phyloP scores from a whole-genome alignment of 2,113 vertebrate genomes.

The Holacanthus passer region DNA sequence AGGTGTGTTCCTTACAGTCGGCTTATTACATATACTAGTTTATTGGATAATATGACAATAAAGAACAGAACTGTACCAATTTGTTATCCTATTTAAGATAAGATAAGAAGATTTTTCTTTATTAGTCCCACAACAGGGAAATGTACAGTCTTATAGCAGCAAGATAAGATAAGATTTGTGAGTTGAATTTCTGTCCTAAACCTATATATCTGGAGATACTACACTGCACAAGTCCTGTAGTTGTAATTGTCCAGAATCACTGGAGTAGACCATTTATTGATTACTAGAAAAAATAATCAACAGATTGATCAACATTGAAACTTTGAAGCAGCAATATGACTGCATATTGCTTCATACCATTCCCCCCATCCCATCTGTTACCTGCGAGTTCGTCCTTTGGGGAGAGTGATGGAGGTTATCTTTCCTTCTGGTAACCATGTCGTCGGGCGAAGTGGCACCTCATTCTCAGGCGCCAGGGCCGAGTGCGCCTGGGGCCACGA shows the following conservation, averaged over 20 bases:
- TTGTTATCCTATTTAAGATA: neutral
- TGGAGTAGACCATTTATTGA: neutral
- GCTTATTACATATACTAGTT: neutral
- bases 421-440: slow-evolving; percentile 86
- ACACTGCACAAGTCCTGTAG: too few species aligned
- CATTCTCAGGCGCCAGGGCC: slow-evolving; percentile 81
- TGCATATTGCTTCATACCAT: neutral
- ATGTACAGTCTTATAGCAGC: too few species aligned
- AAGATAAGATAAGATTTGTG: too few species aligned
- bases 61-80: neutral
- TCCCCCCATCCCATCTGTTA: slow-evolving; percentile 53
- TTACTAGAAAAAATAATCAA: too few species aligned
- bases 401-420: slow-evolving; percentile 85
- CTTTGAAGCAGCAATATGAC: too few species aligned
- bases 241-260: neutral
- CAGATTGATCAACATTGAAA: too few species aligned
- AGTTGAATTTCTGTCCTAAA: too few species aligned
- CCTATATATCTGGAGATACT: neutral
- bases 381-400: slow-evolving; percentile 89
- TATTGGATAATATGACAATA: neutral
- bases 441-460: slow-evolving; percentile 82
- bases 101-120: too few species aligned
- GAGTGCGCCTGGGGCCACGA: slow-evolving; percentile 59
- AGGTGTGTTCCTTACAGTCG: neutral
- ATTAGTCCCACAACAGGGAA: too few species aligned